Evolutionary conservation across 2,797 vertebrate species (phyloP).

Genomic region (Alectoris magna): DNA sequence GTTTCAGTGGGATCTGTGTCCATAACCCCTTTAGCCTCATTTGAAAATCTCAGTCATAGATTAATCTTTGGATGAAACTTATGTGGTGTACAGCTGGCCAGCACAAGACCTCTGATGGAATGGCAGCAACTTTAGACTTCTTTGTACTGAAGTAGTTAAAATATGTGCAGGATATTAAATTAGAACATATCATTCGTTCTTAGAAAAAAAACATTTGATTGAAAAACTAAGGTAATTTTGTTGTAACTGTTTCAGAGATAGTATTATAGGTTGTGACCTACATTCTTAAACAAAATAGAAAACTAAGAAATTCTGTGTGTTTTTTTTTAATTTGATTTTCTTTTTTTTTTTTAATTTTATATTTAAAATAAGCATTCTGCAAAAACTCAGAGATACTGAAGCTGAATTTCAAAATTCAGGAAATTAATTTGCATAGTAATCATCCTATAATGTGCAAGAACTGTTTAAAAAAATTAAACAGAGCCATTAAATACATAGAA

Average conservation of each 20-base stretch:
- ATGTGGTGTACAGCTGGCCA: not conserved
- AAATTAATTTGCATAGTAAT: conserved; percentile 26
- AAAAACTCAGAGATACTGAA: conserved; percentile 10
- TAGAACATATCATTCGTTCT: not conserved
- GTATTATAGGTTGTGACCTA: not conserved
- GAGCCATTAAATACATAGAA: conserved; percentile 75
- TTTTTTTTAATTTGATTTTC: not conserved
- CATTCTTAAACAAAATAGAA: not conserved
- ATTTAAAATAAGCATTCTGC: not conserved
- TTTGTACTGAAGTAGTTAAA: not conserved
- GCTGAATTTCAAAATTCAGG: conserved; percentile 66
- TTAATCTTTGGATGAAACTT: conserved; percentile 28
- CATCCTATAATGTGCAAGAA: conserved; percentile 58
- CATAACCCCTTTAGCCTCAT: conserved; percentile 8
- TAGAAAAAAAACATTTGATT: not conserved
- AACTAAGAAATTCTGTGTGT: not conserved
- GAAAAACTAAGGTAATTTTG: not conserved
- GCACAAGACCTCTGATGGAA: not conserved
- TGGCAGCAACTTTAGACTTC: not conserved
- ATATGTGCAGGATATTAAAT: not conserved
- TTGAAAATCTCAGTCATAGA: conserved; percentile 15
- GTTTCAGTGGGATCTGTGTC: conserved; percentile 12
- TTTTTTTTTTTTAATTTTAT: not conserved
- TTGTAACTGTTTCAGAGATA: not conserved
- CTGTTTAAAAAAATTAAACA: conserved; percentile 71